phyloP scores from a whole-genome alignment of 2,797 vertebrate species.

The Phylloscopus collybita region DNA sequence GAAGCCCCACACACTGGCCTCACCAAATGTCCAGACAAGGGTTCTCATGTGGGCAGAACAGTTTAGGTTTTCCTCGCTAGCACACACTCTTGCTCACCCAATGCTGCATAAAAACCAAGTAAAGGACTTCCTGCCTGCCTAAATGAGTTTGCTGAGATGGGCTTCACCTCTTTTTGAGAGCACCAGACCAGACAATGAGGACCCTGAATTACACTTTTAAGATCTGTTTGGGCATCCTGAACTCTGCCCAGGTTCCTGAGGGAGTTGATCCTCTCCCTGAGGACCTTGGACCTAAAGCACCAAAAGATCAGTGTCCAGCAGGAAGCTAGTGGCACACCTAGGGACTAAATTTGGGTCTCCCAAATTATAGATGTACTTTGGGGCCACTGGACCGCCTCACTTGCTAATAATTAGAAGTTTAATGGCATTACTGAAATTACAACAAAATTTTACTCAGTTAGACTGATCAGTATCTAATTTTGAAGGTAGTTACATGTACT shows the following conservation, averaged over 20 bases:
- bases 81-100: not conserved
- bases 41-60: not conserved
- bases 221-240: not conserved
- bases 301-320: not conserved
- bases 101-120: not conserved
- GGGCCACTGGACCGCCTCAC: not conserved
- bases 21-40: not conserved
- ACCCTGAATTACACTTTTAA: not conserved
- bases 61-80: not conserved
- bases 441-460: constrained; percentile 33
- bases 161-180: not conserved
- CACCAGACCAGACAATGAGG: not conserved
- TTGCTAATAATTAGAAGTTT: constrained; percentile 1
- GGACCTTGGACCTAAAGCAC: not conserved
- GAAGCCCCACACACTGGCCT: not conserved
- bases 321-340: not conserved
- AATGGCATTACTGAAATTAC: constrained; percentile 32
- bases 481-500: constrained; percentile 55
- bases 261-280: not conserved
- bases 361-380: not conserved
- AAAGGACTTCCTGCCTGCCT: not conserved
- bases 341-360: not conserved
- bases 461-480: constrained; percentile 58
- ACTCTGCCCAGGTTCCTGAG: not conserved
- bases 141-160: not conserved